Percentiles rank a stretch among this genome's conserved stretches.
These are phyloP conservation scores for Mesocricetus auratus DNA, from an alignment of 2,113 vertebrate genomes.

Conservation along the genomic window DNA sequence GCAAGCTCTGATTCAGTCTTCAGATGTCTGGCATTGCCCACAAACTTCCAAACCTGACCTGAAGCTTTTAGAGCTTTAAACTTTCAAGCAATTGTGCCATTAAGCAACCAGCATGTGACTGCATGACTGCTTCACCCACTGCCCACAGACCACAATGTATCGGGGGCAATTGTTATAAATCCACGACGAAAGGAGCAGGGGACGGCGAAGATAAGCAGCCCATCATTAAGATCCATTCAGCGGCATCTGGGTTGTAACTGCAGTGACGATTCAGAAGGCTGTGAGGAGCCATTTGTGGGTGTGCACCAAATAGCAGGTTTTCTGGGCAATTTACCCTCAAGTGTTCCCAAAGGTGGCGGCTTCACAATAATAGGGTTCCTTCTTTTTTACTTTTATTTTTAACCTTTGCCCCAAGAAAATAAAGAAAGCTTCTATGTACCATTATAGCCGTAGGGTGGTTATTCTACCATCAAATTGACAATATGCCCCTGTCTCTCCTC, in stretches of 20 bases:
- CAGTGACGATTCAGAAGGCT: not conserved
- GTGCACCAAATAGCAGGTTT: not conserved
- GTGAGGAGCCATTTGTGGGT: not conserved
- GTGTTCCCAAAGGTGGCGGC: not conserved
- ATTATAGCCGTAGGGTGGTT: not conserved
- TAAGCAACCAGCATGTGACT: conserved; percentile 29
- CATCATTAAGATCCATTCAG: not conserved
- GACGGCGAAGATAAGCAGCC: not conserved
- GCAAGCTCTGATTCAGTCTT: conserved; percentile 49
- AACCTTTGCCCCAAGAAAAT: conserved; percentile 11
- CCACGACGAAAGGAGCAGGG: not conserved
- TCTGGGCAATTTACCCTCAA: not conserved
- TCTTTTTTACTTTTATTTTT: conserved; percentile 36
- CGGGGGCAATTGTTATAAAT: conserved; percentile 51
- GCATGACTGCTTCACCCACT: not conserved
- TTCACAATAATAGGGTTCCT: not conserved
- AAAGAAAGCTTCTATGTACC: not conserved
- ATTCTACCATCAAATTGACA: conserved; percentile 8
- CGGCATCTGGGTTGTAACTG: not conserved
- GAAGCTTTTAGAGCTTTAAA: conserved; percentile 53
- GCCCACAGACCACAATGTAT: conserved; percentile 50
- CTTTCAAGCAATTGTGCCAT: conserved; percentile 53
- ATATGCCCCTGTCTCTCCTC: not conserved
- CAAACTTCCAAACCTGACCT: conserved; percentile 76
- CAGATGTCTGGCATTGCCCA: conserved; percentile 2